Evolutionary conservation across 2,797 vertebrate genomes (phyloP).

Genomic region (Tauraco hartlaubi): DNA sequence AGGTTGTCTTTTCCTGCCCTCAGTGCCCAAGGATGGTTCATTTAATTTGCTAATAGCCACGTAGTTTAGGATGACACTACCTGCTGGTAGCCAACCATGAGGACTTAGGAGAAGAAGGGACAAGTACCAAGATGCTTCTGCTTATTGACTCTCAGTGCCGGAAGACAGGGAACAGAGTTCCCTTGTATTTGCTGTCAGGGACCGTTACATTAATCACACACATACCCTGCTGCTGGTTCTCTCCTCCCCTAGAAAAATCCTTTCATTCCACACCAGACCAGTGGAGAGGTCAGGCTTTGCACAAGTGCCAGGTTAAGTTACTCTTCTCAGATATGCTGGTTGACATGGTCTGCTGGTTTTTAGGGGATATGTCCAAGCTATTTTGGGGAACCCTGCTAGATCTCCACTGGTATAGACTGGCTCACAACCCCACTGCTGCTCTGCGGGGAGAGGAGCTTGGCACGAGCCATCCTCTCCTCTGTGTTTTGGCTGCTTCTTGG

Average conservation of each 20-base stretch:
- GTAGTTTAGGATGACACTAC: neutral
- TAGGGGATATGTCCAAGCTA: neutral
- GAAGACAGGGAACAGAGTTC: neutral
- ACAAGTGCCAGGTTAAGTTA: neutral
- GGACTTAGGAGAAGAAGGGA: neutral
- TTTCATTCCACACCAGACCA: neutral
- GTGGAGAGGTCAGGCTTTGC: neutral
- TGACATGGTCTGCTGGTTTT: rapidly evolving
- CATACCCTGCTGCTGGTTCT: neutral
- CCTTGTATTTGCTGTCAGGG: neutral
- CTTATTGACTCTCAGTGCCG: neutral
- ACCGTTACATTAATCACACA: neutral
- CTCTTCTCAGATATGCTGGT: neutral
- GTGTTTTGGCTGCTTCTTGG: neutral
- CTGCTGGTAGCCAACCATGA: neutral
- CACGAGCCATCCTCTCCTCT: neutral
- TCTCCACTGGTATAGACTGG: neutral
- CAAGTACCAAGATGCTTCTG: neutral
- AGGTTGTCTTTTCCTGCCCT: neutral
- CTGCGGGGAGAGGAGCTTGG: neutral
- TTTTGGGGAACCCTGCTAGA: neutral
- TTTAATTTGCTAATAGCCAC: neutral
- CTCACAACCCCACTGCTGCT: neutral
- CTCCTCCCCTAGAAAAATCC: neutral
- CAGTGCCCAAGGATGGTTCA: rapidly evolving